A percentile compares a stretch with the other conserved stretches of the same genome.
phyloP scores from a whole-genome alignment of 2,888 invertebrate genomes.

The Ditylenchus weischeri region DNA sequence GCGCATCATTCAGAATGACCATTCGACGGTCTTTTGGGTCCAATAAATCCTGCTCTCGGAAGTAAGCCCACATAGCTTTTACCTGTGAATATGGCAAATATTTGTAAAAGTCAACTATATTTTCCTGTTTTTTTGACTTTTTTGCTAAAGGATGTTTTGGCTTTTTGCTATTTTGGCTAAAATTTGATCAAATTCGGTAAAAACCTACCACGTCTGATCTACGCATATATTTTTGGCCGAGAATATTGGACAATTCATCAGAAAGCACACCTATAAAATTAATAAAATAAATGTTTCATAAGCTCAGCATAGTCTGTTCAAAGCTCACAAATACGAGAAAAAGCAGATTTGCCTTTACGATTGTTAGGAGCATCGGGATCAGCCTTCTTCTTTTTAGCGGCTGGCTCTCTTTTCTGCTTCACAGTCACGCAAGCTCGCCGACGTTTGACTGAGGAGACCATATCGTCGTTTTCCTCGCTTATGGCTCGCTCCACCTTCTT shows the following conservation, averaged over 20 bases:
- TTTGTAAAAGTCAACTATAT: too few species aligned
- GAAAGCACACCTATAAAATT: slow-evolving; percentile 20
- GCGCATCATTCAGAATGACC: slow-evolving; percentile 30
- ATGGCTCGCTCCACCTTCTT: background rate
- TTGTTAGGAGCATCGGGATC: slow-evolving; percentile 20
- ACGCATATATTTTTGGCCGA: slow-evolving; percentile 30
- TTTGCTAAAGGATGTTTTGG: slow-evolving; percentile 17
- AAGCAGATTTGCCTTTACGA: slow-evolving; percentile 20
- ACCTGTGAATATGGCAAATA: slow-evolving; percentile 12
- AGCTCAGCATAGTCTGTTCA: background rate
- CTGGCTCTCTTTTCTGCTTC: slow-evolving; percentile 18
- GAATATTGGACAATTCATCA: slow-evolving; percentile 27
- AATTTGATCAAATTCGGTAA: too few species aligned
- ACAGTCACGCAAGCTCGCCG: slow-evolving; percentile 26
- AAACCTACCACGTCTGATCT: slow-evolving; percentile 33
- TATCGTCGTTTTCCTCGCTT: slow-evolving; percentile 28
- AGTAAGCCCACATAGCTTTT: slow-evolving; percentile 48
- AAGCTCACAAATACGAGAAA: slow-evolving; percentile 33
- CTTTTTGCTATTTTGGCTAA: too few species aligned
- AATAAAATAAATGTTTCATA: slow-evolving; percentile 9
- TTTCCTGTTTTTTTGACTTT: too few species aligned
- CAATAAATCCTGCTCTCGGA: slow-evolving; percentile 42
- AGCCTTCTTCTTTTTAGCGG: slow-evolving; percentile 18
- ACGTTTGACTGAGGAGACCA: slow-evolving; percentile 33
- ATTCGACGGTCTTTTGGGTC: slow-evolving; percentile 46